Base-by-base conservation (phyloP, 2,113 vertebrate genomes). In the Pygoscelis antarcticus region DNA sequence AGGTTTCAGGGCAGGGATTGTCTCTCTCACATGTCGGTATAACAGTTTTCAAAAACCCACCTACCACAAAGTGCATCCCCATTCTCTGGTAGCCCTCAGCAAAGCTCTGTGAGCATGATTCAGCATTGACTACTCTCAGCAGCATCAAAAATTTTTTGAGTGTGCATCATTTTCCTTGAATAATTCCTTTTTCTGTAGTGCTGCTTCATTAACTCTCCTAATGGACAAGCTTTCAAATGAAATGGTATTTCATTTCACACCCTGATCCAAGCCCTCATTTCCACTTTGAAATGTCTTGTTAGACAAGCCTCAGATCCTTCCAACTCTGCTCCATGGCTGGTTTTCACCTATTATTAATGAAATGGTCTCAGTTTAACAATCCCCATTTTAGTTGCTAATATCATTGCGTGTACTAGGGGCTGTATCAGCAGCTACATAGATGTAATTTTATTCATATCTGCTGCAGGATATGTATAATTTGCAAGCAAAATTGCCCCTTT, bases 251-350 rank as follows among this genome's bases (percentile, higher is more conserved):
- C 42, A 42, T 42, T 42, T 42, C 42, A 42, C 97, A 94, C 79
- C 90, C 96, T 90, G 90, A 96, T 94, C 54, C 83, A 74, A 72
- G 90, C 91, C 97, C 98, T 97, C 92, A 87, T 97, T 97, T 96
- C 96, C 74, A 58, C 94, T 97, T 97, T 97, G 96, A 97, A 98
- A 97, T 90, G 72, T 94, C 97, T 97, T 97, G 81, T 97, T 96
- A 98, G 95, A 95, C 93, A 97, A 96, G 93, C 85, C 91, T 97
- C 93, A 97, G 88, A 96, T 91, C 93, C 86, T 96, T 86, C 79
- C 14, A 7, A 84, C 70, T 93, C 80, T 65, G 68, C 55, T 91
- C 34, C 36, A 27, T 77, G 79, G 64, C 69, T 94, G 74, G 14
- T 97, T 89, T 83, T 87, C 64, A 89, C 92, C 72, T 76, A 76